Base-by-base conservation (phyloP, 2,888 invertebrate species). In the Malthinus seriepunctatus region DNA sequence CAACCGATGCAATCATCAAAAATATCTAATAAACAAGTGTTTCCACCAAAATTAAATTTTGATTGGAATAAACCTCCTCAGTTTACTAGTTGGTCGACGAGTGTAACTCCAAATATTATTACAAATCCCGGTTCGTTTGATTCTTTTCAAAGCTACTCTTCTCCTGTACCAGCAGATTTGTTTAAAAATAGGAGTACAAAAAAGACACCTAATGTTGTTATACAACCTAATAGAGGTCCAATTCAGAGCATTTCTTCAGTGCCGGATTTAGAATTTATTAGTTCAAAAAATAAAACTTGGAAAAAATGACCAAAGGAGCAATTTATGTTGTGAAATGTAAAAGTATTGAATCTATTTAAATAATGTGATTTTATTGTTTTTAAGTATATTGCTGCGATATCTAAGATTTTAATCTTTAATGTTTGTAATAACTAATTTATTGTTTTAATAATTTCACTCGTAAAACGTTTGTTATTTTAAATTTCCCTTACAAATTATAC, bases 231-330 rank as follows among this genome's bases (percentile, higher is more conserved):
- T 45, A 59, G 60, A 63, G 60, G 48, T 39, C 56, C 60, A 53
- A 64, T 75, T 62, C 67, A 81, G 10, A 80, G 79, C 70, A 80
- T 82, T 69, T 80, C 82, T 0, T 70, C 81, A 35, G 76, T 84
- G 68, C 84, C 84, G 4, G 83, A 84, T 67, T 74, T 84, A 66
- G 81, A 83, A 64, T 84, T 84, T 72, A 77, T 81, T 58, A 80
- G 82, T 32, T 81, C 83, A 2, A 78, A 76, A 70, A 73, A 67
- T 66, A 69, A 73, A 66, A 76, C 73, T 65, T 69, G 67, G 56
- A 71, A 73, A 59, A 79, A 79, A 78, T 79, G 79, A 79, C 79
- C 70, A 73, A 76, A 71, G 72, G 76, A 77, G 72, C 73, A 76
- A 64, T 71, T 77, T 68, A 75, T 78, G 76, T 71, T 78, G 69